phyloP scores from a whole-genome alignment of 2,797 vertebrate genomes.

The Sardinella longiceps region DNA sequence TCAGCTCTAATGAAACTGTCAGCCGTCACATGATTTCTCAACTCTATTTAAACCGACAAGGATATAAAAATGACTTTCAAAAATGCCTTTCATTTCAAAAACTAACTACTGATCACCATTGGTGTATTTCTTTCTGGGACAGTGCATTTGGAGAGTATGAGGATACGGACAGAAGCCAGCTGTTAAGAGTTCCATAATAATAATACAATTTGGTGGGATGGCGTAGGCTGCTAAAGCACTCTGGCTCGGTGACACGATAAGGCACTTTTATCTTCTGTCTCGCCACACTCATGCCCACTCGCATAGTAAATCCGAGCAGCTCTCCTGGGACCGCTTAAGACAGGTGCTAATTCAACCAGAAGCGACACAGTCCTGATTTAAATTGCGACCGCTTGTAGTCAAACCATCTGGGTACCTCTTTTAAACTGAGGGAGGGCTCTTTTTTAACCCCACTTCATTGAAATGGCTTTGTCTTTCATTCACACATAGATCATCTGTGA shows the following conservation, averaged over 20 bases:
- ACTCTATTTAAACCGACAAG: conserved; percentile 56
- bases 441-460: neutral
- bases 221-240: neutral
- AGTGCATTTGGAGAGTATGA: neutral
- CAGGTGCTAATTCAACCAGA: neutral
- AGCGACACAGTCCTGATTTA: neutral
- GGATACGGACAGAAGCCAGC: too few species aligned
- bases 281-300: neutral
- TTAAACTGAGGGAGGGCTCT: neutral
- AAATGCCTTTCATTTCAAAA: neutral
- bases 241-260: neutral
- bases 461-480: neutral
- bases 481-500: neutral
- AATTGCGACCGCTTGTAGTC: neutral
- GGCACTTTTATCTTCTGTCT: conserved; percentile 5
- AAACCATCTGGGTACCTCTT: neutral
- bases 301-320: neutral
- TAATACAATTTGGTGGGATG: neutral
- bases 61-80: neutral
- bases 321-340: neutral
- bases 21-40: conserved; percentile 51
- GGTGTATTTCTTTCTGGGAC: neutral
- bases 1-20: conserved; percentile 55
- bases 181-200: neutral
- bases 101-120: neutral